These are phyloP conservation scores for Phenacoccus solenopsis DNA, from an alignment of 1,140 invertebrate species.

Conservation along the genomic window DNA sequence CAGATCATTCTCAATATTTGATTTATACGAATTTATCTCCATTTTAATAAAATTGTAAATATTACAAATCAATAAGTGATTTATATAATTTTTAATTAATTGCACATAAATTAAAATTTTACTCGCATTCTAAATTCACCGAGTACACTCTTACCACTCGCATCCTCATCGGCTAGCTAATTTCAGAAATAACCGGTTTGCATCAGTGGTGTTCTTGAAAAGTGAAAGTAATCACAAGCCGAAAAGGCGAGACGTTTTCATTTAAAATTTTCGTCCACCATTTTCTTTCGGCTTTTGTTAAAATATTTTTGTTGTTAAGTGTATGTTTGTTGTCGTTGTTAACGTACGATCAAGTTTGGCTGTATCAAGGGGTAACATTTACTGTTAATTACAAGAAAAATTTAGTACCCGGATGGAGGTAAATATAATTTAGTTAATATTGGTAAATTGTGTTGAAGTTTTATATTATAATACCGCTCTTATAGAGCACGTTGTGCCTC, in stretches of 20 bases:
- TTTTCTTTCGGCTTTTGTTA: neutral
- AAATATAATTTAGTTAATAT: neutral
- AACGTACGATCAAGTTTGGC: neutral
- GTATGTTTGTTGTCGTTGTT: neutral
- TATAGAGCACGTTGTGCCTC: neutral
- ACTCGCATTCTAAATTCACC: too few species aligned
- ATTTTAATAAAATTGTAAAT: too few species aligned
- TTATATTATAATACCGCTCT: neutral
- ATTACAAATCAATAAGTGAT: too few species aligned
- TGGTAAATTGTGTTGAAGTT: neutral
- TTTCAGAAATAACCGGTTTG: too few species aligned
- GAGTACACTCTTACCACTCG: too few species aligned
- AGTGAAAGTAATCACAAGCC: too few species aligned
- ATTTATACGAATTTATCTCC: too few species aligned
- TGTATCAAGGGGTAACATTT: neutral
- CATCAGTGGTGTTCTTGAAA: neutral
- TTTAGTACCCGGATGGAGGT: neutral
- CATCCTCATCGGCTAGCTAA: too few species aligned
- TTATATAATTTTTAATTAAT: too few species aligned
- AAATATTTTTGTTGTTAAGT: neutral
- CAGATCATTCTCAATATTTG: too few species aligned
- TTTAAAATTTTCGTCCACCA: neutral
- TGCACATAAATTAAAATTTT: too few species aligned
- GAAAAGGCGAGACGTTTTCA: neutral
- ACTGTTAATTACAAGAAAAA: neutral